Percentiles rank a stretch among this genome's conserved stretches.
Evolutionary conservation across 2,113 vertebrate species (phyloP).

Genomic region (Orcinus orca): DNA sequence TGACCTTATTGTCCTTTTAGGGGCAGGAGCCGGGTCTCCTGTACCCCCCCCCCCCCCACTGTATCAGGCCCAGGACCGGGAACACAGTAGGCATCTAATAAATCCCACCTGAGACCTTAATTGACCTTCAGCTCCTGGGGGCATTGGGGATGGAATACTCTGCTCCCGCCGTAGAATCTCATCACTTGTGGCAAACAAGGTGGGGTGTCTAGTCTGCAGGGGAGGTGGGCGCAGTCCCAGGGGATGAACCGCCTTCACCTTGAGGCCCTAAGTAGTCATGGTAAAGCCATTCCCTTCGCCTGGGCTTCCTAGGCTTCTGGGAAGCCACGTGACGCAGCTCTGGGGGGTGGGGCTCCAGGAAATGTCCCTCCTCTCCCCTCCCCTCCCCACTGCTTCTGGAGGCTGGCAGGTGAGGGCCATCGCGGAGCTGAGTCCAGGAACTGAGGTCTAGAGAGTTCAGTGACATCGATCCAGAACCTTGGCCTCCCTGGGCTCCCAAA

Average conservation of each 20-base stretch:
- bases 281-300: background rate
- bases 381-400: background rate
- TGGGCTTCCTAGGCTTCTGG: background rate
- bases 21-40: background rate
- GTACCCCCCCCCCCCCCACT: background rate
- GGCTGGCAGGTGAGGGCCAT: no score
- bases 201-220: background rate
- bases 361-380: background rate
- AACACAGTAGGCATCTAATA: background rate
- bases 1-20: background rate
- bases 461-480: accelerated
- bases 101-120: no score
- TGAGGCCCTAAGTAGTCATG: accelerated
- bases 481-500: background rate
- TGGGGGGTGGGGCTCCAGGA: background rate
- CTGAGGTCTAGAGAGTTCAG: background rate
- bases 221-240: background rate
- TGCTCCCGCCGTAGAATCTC: background rate
- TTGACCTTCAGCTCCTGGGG: no score
- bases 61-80: background rate
- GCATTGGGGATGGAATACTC: no score
- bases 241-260: background rate
- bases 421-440: background rate
- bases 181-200: background rate
- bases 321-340: background rate